Base-by-base conservation (phyloP, 2,113 vertebrate genomes). In the Asarcornis scutulata region DNA sequence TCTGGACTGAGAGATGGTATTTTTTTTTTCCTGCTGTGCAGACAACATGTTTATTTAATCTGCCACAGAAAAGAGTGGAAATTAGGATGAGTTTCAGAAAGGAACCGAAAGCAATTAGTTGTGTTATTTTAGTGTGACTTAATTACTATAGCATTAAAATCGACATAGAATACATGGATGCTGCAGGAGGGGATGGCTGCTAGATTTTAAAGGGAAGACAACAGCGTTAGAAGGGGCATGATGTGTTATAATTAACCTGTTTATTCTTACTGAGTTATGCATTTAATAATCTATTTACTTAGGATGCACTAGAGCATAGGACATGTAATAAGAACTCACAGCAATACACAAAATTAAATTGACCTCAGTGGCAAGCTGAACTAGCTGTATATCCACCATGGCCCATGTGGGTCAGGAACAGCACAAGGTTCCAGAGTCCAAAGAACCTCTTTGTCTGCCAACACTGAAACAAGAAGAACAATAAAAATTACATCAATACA, bases 101-200 rank as follows among this genome's bases (percentile, higher is more conserved):
- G 91, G 93, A 88, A 73, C 85, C 95, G 94, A 83, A 84, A 96
- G 94, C 87, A 96, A 97, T 97, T 95, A 96, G 87, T 76, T 0
- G 5, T 77, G 93, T 95, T 96, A 78, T 96, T 97, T 96, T 84
- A 86, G 77, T 80, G 94, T 72, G 77, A 52, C 69, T 95, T 96
- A 97, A 97, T 96, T 96, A 90, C 56, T 11, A 4, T 80, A 83
- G 55, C 20, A 31, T 74, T 91, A 69, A 89, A 91, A 73, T 22
- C 64, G 81, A 83, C 56, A 78, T 92, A 94, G 83, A 80, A 89
- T 95, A 66, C 63, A 46, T 50, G 91, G 84, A 64, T 84, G 75
- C 85, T 55, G 2, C 42, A 62, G 91, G 31, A 77, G 60, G 71
- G 50, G 32, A 38, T 92, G 85, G 69, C 69, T 74, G 83, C 56